Evolutionary conservation across 2,888 invertebrate species (phyloP).

Genomic region (Brenthis hecate): DNA sequence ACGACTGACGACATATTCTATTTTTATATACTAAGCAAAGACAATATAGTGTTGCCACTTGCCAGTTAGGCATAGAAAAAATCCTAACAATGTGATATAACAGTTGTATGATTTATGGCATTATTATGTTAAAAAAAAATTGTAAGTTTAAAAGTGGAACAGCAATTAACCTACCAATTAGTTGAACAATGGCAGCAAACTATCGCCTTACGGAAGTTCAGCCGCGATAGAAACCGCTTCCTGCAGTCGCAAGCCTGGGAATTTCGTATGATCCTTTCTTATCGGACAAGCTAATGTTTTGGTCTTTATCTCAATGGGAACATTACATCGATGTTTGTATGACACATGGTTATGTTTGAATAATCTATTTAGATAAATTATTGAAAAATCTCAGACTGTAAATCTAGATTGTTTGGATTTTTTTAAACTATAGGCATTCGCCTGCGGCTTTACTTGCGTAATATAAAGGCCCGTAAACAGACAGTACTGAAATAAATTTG

Average conservation of each 20-base stretch:
- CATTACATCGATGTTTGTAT: slow-evolving; percentile 1
- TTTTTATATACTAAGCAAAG: no score
- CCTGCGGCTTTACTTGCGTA: no score
- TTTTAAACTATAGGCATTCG: no score
- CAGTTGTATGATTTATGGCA: no score
- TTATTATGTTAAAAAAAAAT: neutral
- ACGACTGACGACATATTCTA: no score
- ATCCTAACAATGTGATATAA: no score
- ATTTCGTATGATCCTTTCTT: slow-evolving; percentile 34
- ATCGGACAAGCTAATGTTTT: slow-evolving; percentile 28
- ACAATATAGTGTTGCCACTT: no score
- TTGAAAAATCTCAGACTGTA: neutral
- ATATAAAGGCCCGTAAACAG: no score
- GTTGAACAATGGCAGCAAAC: slow-evolving; percentile 30
- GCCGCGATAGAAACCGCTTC: slow-evolving; percentile 34
- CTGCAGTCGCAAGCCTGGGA: slow-evolving; percentile 36
- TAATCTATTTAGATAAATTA: neutral
- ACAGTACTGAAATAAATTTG: no score
- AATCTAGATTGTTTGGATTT: neutral
- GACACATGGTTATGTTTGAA: slow-evolving; percentile 8
- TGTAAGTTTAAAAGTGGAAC: slow-evolving; percentile 17
- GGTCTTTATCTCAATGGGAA: slow-evolving; percentile 31
- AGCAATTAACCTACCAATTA: slow-evolving; percentile 34
- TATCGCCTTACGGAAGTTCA: slow-evolving; percentile 33
- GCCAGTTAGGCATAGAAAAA: no score